Conservation (phyloP, 2,888 invertebrate genomes). For the Heliconius erato region DNA sequence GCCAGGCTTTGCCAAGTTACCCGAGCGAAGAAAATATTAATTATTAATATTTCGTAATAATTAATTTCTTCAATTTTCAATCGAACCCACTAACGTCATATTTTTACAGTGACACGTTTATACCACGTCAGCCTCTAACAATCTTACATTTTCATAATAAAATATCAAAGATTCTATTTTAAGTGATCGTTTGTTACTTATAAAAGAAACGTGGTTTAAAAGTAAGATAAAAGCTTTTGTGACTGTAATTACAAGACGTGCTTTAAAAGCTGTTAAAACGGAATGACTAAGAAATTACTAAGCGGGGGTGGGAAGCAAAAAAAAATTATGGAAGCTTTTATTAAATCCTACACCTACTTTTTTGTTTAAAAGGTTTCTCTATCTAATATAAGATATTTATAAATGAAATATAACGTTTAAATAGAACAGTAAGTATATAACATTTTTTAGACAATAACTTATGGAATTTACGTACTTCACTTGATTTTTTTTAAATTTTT, state of each 20-base stretch:
- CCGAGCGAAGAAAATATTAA: too few species aligned
- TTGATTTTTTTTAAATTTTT: too few species aligned
- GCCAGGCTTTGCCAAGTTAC: too few species aligned
- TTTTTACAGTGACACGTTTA: too few species aligned
- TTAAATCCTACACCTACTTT: not conserved
- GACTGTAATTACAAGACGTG: slow-evolving; percentile 26
- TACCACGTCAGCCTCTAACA: not conserved
- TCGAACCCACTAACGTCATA: too few species aligned
- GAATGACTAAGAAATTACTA: slow-evolving; percentile 23
- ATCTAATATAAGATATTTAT: not conserved
- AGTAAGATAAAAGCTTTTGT: slow-evolving; percentile 17
- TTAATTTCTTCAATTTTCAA: too few species aligned
- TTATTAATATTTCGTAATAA: too few species aligned
- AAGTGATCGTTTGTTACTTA: not conserved
- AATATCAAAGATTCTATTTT: not conserved
- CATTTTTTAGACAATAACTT: too few species aligned
- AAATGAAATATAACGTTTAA: not conserved
- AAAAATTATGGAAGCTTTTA: slow-evolving; percentile 7
- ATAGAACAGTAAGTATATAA: too few species aligned
- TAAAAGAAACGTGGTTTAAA: slow-evolving; percentile 4
- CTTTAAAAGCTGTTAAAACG: slow-evolving; percentile 19
- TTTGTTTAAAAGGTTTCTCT: not conserved
- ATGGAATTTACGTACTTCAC: too few species aligned
- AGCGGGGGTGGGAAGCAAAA: not conserved
- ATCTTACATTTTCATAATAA: not conserved